A percentile compares a stretch with the other conserved stretches of the same genome.
Evolutionary conservation across 30 jellyfish, hydroid and myxozoan genomes (phyloP).

Genomic region (Cassiopea xamachana): DNA sequence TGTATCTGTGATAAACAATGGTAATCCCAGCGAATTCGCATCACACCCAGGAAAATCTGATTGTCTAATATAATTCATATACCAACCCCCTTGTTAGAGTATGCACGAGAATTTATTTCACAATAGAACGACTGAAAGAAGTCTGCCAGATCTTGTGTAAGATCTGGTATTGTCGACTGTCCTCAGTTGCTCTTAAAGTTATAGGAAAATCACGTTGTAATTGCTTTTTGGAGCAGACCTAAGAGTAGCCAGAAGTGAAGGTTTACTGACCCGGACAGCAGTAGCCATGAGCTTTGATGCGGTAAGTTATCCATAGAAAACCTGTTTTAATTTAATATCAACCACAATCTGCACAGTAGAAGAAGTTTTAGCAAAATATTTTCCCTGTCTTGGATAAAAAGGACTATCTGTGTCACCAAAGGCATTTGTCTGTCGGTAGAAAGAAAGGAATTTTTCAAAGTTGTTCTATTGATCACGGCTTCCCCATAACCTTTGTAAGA

Average conservation of each 20-base stretch:
- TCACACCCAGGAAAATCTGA: slow-evolving; percentile 76
- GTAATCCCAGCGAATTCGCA: slow-evolving; percentile 47
- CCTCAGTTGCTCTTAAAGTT: too few relatives aligned
- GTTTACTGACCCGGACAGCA: neutral
- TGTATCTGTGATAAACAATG: slow-evolving; percentile 24
- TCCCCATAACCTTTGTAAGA: neutral
- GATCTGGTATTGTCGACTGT: too few relatives aligned
- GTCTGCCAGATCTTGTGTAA: slow-evolving; percentile 39
- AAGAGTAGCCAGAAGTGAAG: neutral
- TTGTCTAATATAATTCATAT: slow-evolving; percentile 36
- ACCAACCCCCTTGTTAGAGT: slow-evolving; percentile 53
- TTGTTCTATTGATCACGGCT: neutral
- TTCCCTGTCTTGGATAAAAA: neutral
- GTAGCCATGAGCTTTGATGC: neutral
- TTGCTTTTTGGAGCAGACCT: neutral
- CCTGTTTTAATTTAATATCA: neutral
- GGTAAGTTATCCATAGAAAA: neutral
- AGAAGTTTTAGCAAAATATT: neutral
- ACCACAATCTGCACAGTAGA: neutral
- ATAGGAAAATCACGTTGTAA: neutral
- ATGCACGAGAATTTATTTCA: slow-evolving; percentile 5
- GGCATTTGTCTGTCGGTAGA: neutral
- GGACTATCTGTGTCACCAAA: neutral
- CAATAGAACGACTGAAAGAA: slow-evolving; percentile 13
- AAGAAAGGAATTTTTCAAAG: neutral